Evolutionary conservation across 2,797 vertebrate species (phyloP), one percentile per base, ranked within the genome.

Genomic region (Hydrolagus colliei): DNA sequence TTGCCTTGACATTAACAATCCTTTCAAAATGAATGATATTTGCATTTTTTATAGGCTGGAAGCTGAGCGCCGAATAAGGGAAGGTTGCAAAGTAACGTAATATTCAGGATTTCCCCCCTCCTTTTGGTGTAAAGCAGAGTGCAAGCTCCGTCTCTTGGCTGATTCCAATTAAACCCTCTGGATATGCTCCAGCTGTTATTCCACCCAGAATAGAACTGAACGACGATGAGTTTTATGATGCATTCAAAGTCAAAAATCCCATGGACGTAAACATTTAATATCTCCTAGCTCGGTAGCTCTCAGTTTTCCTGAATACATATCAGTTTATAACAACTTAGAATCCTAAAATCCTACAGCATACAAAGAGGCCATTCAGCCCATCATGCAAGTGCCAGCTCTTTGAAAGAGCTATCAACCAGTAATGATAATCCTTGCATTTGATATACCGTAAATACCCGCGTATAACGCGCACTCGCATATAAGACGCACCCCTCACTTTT

Each of bases 231-330:
- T 93, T 94, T 94, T 94, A 94, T 94, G 94, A 95, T 94, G 94
- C 94, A 93, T 95, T 94, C 93, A 94, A 92, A 95, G 94, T 95
- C 93, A 95, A 94, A 94, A 92, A 92, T 91, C 94, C 92, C 92
- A 93, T 95, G 94, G 95, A 94, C 93, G 95, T 94, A 94, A 95
- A 93, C 93, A 94, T 90, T 92, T 89, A 93, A 90, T 84, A 32
- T 84, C 63, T 20, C 41, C 79, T 68, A 41, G 9, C 11, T n/a
- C 32, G 65, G 65, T 71, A 68, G 32, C 67, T 41, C 79, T 84
- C 63, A 68, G 32, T 68, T 20, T 71, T 9, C 27, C 35, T 20
- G 20, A 77, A 77, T 61, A 61, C 9, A n/a, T 77, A 77, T 61
- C 65, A 52, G 16, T 84, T 35, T 52, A 84, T 35, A 71, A 52